Percentiles rank a stretch among this genome's conserved stretches.
Conservation (phyloP, 2,797 vertebrate genomes). For the Parauchenoglanis ngamensis region DNA sequence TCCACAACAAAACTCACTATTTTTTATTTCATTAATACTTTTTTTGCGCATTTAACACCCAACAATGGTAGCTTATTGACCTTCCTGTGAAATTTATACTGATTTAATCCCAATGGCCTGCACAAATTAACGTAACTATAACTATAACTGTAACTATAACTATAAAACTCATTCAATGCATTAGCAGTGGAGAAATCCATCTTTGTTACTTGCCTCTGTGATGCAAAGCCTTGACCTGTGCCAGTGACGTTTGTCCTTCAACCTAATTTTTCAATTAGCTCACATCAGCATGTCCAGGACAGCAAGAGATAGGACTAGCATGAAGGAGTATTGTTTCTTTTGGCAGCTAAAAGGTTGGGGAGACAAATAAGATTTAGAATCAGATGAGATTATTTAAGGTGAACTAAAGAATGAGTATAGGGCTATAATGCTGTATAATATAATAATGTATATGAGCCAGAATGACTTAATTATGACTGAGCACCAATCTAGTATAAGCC, state of each 20-base stretch:
- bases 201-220: background rate
- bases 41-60: background rate
- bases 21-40: background rate
- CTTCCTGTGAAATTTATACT: background rate
- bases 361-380: background rate
- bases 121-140: background rate
- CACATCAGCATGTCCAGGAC: background rate
- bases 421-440: background rate
- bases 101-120: background rate
- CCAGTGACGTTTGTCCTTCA: background rate
- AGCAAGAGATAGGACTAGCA: constrained; percentile 16
- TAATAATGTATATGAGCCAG: background rate
- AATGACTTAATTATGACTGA: constrained; percentile 1
- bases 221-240: constrained; percentile 3
- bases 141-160: background rate
- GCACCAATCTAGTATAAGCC: background rate
- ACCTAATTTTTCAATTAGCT: constrained; percentile 7
- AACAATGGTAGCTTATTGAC: too few species aligned
- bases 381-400: constrained; percentile 4
- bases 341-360: background rate
- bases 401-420: constrained; percentile 22
- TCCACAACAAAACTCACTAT: background rate
- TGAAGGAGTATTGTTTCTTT: constrained; percentile 1
- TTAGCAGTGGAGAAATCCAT: background rate
- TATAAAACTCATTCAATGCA: background rate